A percentile compares a stretch with the other conserved stretches of the same genome.
Conservation (phyloP, 2,113 vertebrate genomes). For the Eretmochelys imbricata region DNA sequence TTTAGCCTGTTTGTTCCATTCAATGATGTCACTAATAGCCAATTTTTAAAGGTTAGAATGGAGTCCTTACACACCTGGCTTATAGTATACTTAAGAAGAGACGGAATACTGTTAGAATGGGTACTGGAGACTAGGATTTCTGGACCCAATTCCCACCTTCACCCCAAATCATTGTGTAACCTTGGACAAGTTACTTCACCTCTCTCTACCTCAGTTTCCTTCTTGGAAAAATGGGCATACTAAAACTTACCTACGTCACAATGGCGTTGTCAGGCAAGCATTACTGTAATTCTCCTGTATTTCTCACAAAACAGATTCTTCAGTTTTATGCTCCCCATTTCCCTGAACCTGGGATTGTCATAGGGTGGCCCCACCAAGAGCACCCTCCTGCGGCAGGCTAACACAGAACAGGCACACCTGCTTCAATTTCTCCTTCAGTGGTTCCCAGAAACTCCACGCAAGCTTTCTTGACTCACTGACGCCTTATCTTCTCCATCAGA, state of each 20-base stretch:
- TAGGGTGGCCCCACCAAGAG: neutral
- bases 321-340: neutral
- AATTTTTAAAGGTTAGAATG: neutral
- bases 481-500: neutral
- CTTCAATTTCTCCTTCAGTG: neutral
- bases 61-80: rapidly evolving
- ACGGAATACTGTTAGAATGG: neutral
- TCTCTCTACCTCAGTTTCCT: neutral
- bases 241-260: neutral
- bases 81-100: rapidly evolving
- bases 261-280: neutral
- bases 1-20: neutral
- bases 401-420: neutral
- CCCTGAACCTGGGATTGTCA: constrained; percentile 43
- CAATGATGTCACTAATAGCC: rapidly evolving
- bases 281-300: rapidly evolving
- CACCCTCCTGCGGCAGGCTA: neutral
- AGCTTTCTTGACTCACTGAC: neutral
- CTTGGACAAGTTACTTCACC: neutral
- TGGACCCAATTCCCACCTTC: neutral
- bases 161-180: neutral
- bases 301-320: neutral
- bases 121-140: neutral
- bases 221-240: neutral
- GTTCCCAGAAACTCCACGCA: neutral